Percentiles rank a stretch among this genome's conserved stretches.
Evolutionary conservation across 2,888 invertebrate species (phyloP).

Genomic region (Philopedon plagiatum): DNA sequence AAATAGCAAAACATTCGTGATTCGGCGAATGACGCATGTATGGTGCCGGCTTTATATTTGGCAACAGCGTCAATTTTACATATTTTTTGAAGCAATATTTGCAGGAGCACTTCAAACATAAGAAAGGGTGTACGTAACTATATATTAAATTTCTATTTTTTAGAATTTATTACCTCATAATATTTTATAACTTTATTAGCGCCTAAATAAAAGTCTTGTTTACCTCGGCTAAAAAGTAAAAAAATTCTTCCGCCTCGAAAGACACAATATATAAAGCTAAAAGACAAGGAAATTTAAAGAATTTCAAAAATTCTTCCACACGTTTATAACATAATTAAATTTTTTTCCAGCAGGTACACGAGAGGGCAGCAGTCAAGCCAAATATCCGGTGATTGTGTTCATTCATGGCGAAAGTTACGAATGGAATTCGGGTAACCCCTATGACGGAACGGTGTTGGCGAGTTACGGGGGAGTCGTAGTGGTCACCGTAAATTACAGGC

Average conservation of each 20-base stretch:
- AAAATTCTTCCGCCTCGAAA: neutral
- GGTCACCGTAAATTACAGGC: conserved; percentile 87
- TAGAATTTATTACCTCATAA: too few relatives aligned
- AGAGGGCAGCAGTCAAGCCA: conserved; percentile 70
- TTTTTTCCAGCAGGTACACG: conserved; percentile 75
- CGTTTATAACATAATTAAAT: conserved; percentile 36
- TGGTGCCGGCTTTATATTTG: too few relatives aligned
- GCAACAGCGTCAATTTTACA: too few relatives aligned
- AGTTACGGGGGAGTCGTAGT: conserved; percentile 93
- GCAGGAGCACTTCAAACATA: too few relatives aligned
- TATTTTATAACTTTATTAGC: too few relatives aligned
- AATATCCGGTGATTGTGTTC: conserved; percentile 93
- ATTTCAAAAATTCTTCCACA: neutral
- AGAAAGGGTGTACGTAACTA: too few relatives aligned
- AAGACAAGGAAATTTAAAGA: neutral
- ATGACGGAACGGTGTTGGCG: conserved; percentile 95
- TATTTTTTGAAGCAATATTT: too few relatives aligned
- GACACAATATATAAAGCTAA: neutral
- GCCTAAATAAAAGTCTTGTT: neutral
- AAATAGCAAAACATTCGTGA: too few relatives aligned
- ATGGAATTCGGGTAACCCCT: conserved; percentile 98
- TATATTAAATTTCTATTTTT: too few relatives aligned
- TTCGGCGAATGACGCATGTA: too few relatives aligned
- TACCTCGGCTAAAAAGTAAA: neutral
- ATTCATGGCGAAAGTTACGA: conserved; percentile 97